phyloP scores from a whole-genome alignment of 2,797 vertebrate genomes.

The Oceanodroma leucorhoa region DNA sequence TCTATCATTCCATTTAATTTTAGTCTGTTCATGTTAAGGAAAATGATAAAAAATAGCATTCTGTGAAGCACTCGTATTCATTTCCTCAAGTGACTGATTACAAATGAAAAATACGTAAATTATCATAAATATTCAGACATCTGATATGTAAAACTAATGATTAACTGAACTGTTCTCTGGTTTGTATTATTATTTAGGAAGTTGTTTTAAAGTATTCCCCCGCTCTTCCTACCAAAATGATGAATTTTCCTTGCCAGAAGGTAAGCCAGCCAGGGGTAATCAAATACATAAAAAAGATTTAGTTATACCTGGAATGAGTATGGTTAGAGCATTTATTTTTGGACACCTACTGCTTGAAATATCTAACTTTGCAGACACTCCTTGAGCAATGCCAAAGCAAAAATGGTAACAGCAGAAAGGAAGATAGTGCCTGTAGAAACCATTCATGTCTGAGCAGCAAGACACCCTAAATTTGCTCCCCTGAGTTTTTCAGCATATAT shows the following conservation, averaged over 20 bases:
- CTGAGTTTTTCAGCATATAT: background rate
- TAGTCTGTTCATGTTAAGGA: background rate
- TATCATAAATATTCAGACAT: slow-evolving; percentile 22
- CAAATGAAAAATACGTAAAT: slow-evolving; percentile 17
- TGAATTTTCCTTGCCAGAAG: slow-evolving; percentile 14
- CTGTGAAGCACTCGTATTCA: background rate
- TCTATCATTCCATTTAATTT: slow-evolving; percentile 25
- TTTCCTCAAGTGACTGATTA: slow-evolving; percentile 41
- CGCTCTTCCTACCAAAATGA: background rate
- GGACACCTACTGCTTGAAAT: slow-evolving; percentile 28
- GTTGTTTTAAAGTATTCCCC: background rate
- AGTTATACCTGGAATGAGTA: slow-evolving; percentile 29
- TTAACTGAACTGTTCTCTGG: background rate
- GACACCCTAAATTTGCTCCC: background rate
- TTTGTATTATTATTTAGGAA: slow-evolving; percentile 20
- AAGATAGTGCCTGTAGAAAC: background rate
- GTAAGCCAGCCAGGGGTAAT: slow-evolving; percentile 32
- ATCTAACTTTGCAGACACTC: background rate
- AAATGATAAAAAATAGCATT: slow-evolving; percentile 33
- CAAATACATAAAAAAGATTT: slow-evolving; percentile 28
- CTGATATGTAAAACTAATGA: slow-evolving; percentile 6
- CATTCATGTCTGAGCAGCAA: background rate
- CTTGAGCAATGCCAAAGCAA: slow-evolving; percentile 12
- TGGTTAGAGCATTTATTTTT: slow-evolving; percentile 28
- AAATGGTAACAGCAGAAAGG: slow-evolving; percentile 1